Conservation (phyloP, 2,888 invertebrate genomes). For the Hydroisotoma schaefferi region DNA sequence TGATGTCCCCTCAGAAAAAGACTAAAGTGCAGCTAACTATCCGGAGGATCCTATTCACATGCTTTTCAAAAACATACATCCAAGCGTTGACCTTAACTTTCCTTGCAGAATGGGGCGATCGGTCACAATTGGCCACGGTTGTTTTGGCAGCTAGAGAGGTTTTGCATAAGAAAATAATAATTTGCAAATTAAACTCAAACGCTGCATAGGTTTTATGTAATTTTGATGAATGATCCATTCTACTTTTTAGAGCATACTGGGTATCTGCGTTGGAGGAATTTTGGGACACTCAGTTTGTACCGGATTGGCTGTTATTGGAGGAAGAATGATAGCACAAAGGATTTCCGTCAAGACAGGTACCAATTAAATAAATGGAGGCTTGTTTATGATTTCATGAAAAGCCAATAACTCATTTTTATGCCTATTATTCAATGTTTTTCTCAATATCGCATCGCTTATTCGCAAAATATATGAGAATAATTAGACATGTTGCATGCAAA, state of each 20-base stretch:
- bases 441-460: too few relatives aligned
- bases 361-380: background rate
- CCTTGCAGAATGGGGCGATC: constrained; percentile 98
- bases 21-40: constrained; percentile 27
- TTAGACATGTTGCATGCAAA: too few relatives aligned
- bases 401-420: too few relatives aligned
- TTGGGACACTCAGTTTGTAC: constrained; percentile 95
- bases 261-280: constrained; percentile 89
- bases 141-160: constrained; percentile 93
- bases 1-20: background rate
- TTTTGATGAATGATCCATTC: background rate
- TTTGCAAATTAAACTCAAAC: background rate
- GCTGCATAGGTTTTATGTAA: background rate
- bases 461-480: too few relatives aligned
- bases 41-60: constrained; percentile 37
- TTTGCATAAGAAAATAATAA: too few relatives aligned
- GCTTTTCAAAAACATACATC: constrained; percentile 40
- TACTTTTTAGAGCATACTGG: constrained; percentile 69
- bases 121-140: constrained; percentile 95
- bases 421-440: too few relatives aligned
- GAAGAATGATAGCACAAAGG: constrained; percentile 91
- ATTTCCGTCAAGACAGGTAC: constrained; percentile 95
- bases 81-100: constrained; percentile 89
- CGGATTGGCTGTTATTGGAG: constrained; percentile 93
- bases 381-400: too few relatives aligned